phyloP scores from a whole-genome alignment of 2,888 invertebrate genomes.

The Operophtera brumata region DNA sequence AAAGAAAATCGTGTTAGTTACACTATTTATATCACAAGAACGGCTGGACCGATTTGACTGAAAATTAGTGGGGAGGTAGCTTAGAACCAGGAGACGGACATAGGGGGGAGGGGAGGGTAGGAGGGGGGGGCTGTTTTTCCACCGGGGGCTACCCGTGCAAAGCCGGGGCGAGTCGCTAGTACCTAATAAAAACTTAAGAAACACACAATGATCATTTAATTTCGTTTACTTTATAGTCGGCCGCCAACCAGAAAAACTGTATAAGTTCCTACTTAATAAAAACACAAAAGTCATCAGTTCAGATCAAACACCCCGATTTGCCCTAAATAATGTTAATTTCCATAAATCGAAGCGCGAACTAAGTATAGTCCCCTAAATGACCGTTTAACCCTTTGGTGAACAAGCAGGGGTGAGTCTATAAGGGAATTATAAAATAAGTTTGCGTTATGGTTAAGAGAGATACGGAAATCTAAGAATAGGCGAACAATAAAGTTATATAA shows the following conservation, averaged over 20 bases:
- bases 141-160: no score
- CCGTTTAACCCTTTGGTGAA: constrained; percentile 51
- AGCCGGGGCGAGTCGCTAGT: no score
- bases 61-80: no score
- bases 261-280: background rate
- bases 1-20: no score
- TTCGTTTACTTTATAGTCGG: background rate
- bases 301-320: constrained; percentile 39
- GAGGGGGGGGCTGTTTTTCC: no score
- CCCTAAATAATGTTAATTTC: constrained; percentile 56
- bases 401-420: background rate
- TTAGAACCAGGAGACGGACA: no score
- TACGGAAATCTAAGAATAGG: no score
- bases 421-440: background rate
- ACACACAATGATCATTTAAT: background rate
- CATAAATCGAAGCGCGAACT: constrained; percentile 75
- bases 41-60: no score
- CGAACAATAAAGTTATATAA: no score
- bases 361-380: constrained; percentile 63
- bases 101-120: no score
- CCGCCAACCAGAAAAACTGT: background rate
- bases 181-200: no score
- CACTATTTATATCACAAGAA: no score
- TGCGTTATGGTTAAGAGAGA: background rate
- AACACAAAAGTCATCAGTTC: constrained; percentile 23